Base-by-base conservation (phyloP, 2,888 invertebrate genomes). In the Anodontia alba region DNA sequence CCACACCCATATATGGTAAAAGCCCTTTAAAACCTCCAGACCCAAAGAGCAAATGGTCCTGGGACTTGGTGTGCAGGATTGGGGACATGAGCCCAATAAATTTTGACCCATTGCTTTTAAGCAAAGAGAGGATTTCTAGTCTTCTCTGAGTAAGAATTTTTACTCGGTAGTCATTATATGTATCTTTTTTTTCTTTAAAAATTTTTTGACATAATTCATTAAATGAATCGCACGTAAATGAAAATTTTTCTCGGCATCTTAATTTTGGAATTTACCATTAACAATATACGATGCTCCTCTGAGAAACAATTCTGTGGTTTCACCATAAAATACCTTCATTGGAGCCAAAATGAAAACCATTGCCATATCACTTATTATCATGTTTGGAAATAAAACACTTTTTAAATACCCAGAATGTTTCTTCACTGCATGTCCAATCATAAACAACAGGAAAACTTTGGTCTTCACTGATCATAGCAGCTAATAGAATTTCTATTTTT, bases 321-420 rank as follows among this genome's bases (percentile, higher is more conserved):
- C 75, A 49, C 26, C 46, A 33, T 77, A 72, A 66, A 77, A 72
- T 72, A 46, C 71, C 15, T 26, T 72, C 36, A 72, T 31, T 46
- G 77, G 72, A 23, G 77, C 77, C 23, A 72, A 36, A 31, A 71
- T 43, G 1, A 77, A 72, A 17, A 77, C 72, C 72, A 77, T 62
- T 49, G 77, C 71, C 46, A 62, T 62, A 51, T 77, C 77, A 77
- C 77, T 77, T n/a, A 72, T n/a, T 42, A 77, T 71, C 26, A 29
- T 38, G 12, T 31, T 62, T 8, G 66, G 42, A 12, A 23, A 20
- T n/a, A 23, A 26, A 36, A 62, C 20, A 17, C 20, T 42, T n/a
- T 54, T 73, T 10, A 26, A 26, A 36, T 73, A 23, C 23, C 66
- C 76, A 76, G 54, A 70, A 15, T 1, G 3, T 8, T 20, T 31